Evolutionary conservation across 2,888 invertebrate species (phyloP).

Genomic region (Autographa gamma): DNA sequence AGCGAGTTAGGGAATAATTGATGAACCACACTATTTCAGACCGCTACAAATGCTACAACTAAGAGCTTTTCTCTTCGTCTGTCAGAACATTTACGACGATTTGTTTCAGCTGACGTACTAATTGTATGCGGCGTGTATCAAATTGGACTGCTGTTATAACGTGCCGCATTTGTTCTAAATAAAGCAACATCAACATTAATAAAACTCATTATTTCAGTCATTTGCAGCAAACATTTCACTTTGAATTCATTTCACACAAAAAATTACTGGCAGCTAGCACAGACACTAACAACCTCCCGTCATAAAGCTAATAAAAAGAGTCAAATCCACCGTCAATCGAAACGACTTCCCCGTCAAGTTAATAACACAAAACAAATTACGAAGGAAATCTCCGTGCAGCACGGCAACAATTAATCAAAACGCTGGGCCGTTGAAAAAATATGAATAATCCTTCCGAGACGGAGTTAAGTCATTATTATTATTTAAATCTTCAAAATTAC

Average conservation of each 20-base stretch:
- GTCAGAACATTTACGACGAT: slow-evolving; percentile 31
- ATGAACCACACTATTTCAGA: slow-evolving; percentile 46
- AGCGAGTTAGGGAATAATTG: slow-evolving; percentile 49
- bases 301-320: slow-evolving; percentile 63
- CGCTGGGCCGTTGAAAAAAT: slow-evolving; percentile 74
- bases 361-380: slow-evolving; percentile 87
- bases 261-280: slow-evolving; percentile 7
- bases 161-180: slow-evolving; percentile 22
- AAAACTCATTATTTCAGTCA: background rate
- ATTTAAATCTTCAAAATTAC: slow-evolving; percentile 86
- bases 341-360: slow-evolving; percentile 85
- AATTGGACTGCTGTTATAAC: slow-evolving; percentile 27
- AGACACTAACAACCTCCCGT: slow-evolving; percentile 28
- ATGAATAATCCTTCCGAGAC: slow-evolving; percentile 75
- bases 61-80: slow-evolving; percentile 32
- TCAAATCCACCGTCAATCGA: slow-evolving; percentile 75
- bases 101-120: slow-evolving; percentile 47
- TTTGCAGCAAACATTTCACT: slow-evolving; percentile 5
- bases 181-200: slow-evolving; percentile 12
- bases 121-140: slow-evolving; percentile 33
- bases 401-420: slow-evolving; percentile 85
- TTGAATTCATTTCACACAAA: slow-evolving; percentile 1
- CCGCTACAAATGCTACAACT: slow-evolving; percentile 34
- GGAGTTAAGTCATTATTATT: slow-evolving; percentile 77
- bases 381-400: slow-evolving; percentile 74